Evolutionary conservation across 2,797 vertebrate genomes (phyloP).

Genomic region (Megaceryle alcyon): DNA sequence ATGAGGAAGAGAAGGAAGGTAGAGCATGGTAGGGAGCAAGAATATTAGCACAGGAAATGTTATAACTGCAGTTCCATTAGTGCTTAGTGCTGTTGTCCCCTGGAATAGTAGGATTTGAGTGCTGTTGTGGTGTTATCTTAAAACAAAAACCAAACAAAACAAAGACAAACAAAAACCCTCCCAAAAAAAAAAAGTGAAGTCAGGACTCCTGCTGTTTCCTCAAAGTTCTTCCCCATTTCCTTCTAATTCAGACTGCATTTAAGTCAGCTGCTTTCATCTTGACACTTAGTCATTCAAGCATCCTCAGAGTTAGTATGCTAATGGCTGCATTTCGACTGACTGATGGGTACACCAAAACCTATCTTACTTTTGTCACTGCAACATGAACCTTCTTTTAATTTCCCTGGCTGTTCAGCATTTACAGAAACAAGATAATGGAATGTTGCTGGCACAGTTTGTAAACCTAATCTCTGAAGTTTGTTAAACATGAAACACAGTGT

Average conservation of each 20-base stretch:
- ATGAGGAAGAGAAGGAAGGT: background rate
- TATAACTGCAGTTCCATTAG: background rate
- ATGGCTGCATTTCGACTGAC: constrained; percentile 3
- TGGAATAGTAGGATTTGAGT: background rate
- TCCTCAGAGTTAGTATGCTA: background rate
- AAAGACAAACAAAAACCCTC: too few species aligned
- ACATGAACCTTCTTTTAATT: constrained; percentile 11
- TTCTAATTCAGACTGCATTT: constrained; percentile 28
- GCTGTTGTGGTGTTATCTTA: background rate
- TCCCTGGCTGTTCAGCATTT: background rate
- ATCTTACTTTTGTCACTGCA: constrained; percentile 27
- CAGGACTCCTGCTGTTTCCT: background rate
- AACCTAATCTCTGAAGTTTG: background rate
- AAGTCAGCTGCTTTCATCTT: constrained; percentile 48
- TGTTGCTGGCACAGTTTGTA: background rate
- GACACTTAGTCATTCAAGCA: constrained; percentile 31
- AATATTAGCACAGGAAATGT: background rate
- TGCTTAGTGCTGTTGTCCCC: background rate
- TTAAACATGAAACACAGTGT: background rate
- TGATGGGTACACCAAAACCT: constrained; percentile 33
- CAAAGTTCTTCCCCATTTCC: background rate
- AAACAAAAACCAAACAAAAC: background rate
- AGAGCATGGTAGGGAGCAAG: background rate
- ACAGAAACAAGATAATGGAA: constrained; percentile 4
- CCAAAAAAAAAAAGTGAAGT: background rate